phyloP scores from a whole-genome alignment of 1,140 invertebrate species.

The Cydia amplana region DNA sequence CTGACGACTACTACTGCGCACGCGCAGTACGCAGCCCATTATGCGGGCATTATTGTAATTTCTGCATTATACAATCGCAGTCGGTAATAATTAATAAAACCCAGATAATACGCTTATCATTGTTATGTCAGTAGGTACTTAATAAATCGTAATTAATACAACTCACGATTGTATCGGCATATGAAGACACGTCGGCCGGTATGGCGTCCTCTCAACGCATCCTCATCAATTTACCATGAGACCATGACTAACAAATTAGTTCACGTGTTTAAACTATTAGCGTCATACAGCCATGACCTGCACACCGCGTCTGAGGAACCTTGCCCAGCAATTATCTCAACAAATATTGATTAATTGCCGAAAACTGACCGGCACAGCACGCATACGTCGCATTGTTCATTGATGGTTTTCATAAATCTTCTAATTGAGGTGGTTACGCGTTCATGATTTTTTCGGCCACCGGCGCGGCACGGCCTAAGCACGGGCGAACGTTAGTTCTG shows the following conservation, averaged over 20 bases:
- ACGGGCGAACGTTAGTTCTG: neutral
- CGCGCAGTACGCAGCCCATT: conserved; percentile 8
- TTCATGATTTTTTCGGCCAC: neutral
- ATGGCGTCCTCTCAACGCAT: neutral
- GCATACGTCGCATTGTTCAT: conserved; percentile 21
- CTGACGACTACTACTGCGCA: conserved; percentile 26
- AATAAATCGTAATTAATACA: conserved; percentile 9
- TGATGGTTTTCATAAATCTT: conserved; percentile 21
- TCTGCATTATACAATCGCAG: conserved; percentile 4
- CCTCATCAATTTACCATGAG: conserved; percentile 21
- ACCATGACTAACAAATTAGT: conserved; percentile 38
- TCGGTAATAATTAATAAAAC: conserved; percentile 18
- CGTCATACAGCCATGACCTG: conserved; percentile 54
- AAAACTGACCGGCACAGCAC: conserved; percentile 29
- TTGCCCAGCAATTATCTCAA: conserved; percentile 45
- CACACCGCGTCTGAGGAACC: conserved; percentile 38
- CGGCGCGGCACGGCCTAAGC: neutral
- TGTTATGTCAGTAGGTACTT: neutral
- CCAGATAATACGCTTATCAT: neutral
- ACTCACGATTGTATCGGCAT: conserved; percentile 37
- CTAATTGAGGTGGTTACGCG: conserved; percentile 1
- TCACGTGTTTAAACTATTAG: conserved; percentile 41
- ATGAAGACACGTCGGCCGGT: neutral
- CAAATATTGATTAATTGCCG: conserved; percentile 36
- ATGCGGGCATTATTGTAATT: conserved; percentile 12